Base-by-base conservation (phyloP, 2,113 vertebrate genomes). In the Toxotes chatareus region DNA sequence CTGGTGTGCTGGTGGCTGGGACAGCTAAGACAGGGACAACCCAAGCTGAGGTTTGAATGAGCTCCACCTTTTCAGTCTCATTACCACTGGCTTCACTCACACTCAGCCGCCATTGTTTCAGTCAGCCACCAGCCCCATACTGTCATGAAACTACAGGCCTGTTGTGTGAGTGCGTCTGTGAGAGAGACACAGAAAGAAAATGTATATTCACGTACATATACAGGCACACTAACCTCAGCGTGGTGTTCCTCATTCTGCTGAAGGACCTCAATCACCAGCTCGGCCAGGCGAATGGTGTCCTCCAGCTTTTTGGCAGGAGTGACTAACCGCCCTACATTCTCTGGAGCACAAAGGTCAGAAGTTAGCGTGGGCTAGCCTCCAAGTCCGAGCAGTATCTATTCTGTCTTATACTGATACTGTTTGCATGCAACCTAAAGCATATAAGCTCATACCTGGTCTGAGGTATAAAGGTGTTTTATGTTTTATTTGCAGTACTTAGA, bases 241-340 rank as follows among this genome's bases (percentile, higher is more conserved):
- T 99, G 99, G 81, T 99, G 99, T 84, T 99, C 99, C 90, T 99
- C 99, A 0, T 99, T 99, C 92, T 99, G 98, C 85, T 99, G 98
- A 8, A 99, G 97, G 68, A 99, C 99, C 94, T 99, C 99, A 62
- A 99, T 99, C 88, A 99, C 98, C 95, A 99, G 83, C 88, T 99
- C 99, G 42, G 98, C 96, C 91, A 99, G 96, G 38, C 97, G 98
- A 83, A 99, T 98, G 83, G 96, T 99, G 70, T 99, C 98, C 96
- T 99, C 99, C 81, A 99, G 96, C 91, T 99, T 99, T 97, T 99
- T 99, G 95, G 97, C 97, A 82, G 99, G 99, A 70, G 98, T 99
- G 93, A 97, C 96, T 96, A 99, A 96, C 56, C 97, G 97, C 76
- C 98, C 99, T 95, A 99, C 97, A 94, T 99, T 99, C 94, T 99